Conservation (phyloP, 64 coral and sea anemone species). For the Anthopleura sola region DNA sequence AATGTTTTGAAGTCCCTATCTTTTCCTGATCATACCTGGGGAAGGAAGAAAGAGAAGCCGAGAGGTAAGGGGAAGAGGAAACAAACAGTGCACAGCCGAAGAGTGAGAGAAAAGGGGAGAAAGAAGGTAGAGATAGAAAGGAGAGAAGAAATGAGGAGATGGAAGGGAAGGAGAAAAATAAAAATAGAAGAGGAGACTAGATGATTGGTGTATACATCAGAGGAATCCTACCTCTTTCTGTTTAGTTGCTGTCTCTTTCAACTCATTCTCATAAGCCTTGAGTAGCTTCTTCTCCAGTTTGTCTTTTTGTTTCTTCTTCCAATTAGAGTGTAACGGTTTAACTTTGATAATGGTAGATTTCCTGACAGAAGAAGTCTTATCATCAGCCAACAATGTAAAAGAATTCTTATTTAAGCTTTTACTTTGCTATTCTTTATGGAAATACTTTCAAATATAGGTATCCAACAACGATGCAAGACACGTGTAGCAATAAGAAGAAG, state of each 20-base stretch:
- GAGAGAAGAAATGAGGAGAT: too few species aligned
- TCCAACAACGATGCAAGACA: too few species aligned
- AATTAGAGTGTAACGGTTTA: slow-evolving; percentile 72
- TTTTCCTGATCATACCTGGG: not conserved
- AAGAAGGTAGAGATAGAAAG: too few species aligned
- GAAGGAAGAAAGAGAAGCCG: not conserved
- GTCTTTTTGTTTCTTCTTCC: slow-evolving; percentile 76
- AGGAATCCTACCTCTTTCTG: slow-evolving; percentile 78
- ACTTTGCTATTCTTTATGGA: not conserved
- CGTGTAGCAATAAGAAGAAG: not conserved
- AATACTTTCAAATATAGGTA: too few species aligned
- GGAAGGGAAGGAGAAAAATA: too few species aligned
- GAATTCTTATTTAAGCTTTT: not conserved
- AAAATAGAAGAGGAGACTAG: too few species aligned
- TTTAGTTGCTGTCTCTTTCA: slow-evolving; percentile 79
- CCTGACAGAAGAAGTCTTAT: not conserved
- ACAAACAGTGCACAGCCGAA: not conserved
- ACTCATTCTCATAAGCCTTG: slow-evolving; percentile 80
- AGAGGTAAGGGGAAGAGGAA: not conserved
- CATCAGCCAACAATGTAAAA: not conserved
- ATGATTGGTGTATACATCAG: too few species aligned
- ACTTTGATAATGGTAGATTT: slow-evolving; percentile 85
- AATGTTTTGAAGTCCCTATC: too few species aligned
- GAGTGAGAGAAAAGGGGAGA: not conserved
- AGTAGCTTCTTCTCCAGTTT: slow-evolving; percentile 81